Evolutionary conservation across 1,140 invertebrate species (phyloP).

Genomic region (Ctenoplectra terminalis): DNA sequence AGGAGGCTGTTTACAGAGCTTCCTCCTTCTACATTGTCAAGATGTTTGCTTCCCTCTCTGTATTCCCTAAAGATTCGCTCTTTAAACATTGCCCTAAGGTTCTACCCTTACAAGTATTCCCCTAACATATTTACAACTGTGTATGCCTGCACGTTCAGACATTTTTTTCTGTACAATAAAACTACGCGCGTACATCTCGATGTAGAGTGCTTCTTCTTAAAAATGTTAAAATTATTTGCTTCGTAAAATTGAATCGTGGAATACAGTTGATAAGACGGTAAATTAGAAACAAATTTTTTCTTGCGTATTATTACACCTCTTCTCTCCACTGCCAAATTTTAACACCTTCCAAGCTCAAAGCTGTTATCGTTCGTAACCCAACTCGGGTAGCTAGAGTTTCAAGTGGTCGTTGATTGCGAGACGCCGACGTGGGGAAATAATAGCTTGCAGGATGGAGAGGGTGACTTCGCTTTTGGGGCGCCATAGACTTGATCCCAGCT

Average conservation of each 20-base stretch:
- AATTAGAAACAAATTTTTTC: neutral
- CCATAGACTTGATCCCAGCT: neutral
- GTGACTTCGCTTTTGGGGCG: neutral
- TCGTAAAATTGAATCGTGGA: neutral
- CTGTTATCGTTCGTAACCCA: neutral
- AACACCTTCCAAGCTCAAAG: neutral
- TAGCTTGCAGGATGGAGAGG: neutral
- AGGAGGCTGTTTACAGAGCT: neutral
- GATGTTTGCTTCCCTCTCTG: neutral
- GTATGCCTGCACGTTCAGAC: neutral
- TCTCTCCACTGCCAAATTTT: neutral
- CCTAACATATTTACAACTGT: neutral
- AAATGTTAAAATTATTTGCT: neutral
- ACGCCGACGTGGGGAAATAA: neutral
- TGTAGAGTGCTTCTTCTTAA: neutral
- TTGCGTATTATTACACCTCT: neutral
- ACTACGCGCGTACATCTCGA: no score
- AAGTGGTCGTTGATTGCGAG: constrained; percentile 11
- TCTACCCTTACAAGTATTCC: neutral
- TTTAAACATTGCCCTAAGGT: neutral
- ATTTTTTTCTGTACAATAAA: neutral
- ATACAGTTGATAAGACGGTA: neutral
- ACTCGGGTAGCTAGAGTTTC: neutral
- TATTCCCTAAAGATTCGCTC: constrained; percentile 5
- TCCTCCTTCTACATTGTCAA: neutral